Percentiles rank a stretch among this genome's conserved stretches.
These are phyloP conservation scores for Arion vulgaris DNA, from an alignment of 1,140 invertebrate genomes.

Conservation along the genomic window DNA sequence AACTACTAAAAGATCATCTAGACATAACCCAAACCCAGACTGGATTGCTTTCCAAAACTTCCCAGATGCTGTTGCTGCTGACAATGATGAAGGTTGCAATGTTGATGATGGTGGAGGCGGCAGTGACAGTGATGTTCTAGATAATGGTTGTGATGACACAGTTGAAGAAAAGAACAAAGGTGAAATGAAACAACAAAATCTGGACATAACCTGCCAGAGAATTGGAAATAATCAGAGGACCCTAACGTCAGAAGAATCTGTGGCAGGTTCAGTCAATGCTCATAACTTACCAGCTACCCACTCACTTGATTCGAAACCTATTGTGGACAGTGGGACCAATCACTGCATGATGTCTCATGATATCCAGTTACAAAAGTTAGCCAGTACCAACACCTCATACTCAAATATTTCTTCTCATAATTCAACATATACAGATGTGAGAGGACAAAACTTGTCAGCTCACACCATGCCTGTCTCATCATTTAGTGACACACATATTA, in stretches of 20 bases:
- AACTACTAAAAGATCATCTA: constrained; percentile 21
- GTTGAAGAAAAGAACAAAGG: neutral
- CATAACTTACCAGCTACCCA: neutral
- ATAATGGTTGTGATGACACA: neutral
- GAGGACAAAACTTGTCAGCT: neutral
- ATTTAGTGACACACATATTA: neutral
- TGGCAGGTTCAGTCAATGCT: neutral
- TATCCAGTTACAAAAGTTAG: neutral
- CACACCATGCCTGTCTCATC: neutral
- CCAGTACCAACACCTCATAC: neutral
- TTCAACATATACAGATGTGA: constrained; percentile 1
- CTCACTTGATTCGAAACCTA: neutral
- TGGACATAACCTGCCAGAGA: neutral
- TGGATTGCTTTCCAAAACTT: constrained; percentile 27
- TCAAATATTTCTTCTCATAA: constrained; percentile 7
- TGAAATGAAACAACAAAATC: neutral
- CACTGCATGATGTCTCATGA: neutral
- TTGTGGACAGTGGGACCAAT: neutral
- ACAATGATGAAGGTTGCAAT: neutral
- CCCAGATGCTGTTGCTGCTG: neutral
- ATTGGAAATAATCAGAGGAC: neutral
- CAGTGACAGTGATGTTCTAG: neutral
- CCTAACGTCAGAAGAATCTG: neutral
- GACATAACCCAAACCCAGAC: constrained; percentile 23
- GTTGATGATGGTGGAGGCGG: neutral